Evolutionary conservation across 2,797 vertebrate species (phyloP), one percentile per base, ranked within the genome.

Genomic region (Cossypha polioptera): DNA sequence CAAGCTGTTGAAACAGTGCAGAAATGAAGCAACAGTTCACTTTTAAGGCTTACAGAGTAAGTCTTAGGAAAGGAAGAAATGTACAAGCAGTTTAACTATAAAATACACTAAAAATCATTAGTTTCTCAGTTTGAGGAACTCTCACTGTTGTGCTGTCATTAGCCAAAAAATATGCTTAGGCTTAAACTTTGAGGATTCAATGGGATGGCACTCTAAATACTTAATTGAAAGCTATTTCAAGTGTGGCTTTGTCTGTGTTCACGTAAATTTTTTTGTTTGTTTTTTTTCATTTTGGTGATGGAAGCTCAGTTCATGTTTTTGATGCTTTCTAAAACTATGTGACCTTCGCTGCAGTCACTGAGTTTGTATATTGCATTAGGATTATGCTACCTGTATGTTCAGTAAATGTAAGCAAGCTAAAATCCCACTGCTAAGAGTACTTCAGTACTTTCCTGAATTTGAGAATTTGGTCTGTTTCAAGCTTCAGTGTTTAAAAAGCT

Each of bases 1-100:
- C 92, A 95, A 96, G 95, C 95, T 97, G 90, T 94, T 82, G 93
- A 79, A 95, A 89, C 83, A 69, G 73, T n/a, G 62, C 92, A 93
- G 75, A 95, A 96, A 55, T 69, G 94, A 84, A 87, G 86, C 71
- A 82, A 53, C 67, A 59, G 47, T 48, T 94, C 55, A 10, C 71
- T 95, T 73, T 11, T 47, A 38, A 59, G 42, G 54, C 65, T 91
- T 80, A 26, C 22, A 21, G 77, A 76, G 54, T 43, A 62, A 76
- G 86, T 67, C 53, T n/a, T 36, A 17, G 40, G 42, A 36, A 84
- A 88, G 35, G 62, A 80, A 59, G 77, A 81, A 86, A 76, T 29
- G 12, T 38, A 13, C 2, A 8, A 76, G 73, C 9, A 22, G 25
- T 79, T 87, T 59, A 48, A 53, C 51, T 84, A 26, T 48, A 85